Base-by-base conservation (phyloP, 2,888 invertebrate genomes). In the Aspidiotus destructor region DNA sequence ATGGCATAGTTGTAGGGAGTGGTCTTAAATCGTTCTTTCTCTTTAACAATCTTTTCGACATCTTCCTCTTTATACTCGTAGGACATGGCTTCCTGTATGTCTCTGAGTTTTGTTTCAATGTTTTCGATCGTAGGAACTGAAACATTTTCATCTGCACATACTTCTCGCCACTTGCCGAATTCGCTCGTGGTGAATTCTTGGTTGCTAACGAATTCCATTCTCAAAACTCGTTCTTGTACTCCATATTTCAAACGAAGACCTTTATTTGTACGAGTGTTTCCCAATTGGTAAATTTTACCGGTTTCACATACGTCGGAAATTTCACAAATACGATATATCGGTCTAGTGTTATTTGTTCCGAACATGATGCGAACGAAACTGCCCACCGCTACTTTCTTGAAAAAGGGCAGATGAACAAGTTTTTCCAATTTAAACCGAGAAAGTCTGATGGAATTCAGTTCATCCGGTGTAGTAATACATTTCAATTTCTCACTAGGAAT, bases 181-280 rank as follows among this genome's bases (percentile, higher is more conserved):
- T 99, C 99, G 1, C 84, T 83, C 48, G 95, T 92, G 0, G 90
- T 88, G 77, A 97, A 97, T 75, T 92, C 91, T 74, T 92, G 90
- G 81, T 99, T 99, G 28, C 97, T 97, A 40, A 99, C 92, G 77
- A 94, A 99, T 77, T 97, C 96, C 72, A 99, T 79, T n/a, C 95
- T 80, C 75, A 94, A 96, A 2, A 93, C 91, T 10, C 92, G 80
- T 76, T 94, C 94, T 72, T 93, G 89, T 0, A 84, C 83, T 0
- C 93, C 96, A 77, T 96, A 94, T 62, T 91, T 83, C 71, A 60
- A 69, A 73, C 78, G 79, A 9, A 83, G 74, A 10, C 82, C 83
- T 77, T 97, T 97, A 78, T 99, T 99, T 1, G 99, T 99, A 72
- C 92, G 82, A 0, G 94, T 94, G 73, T 84, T 86, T 16, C 96